Evolutionary conservation across 2,113 vertebrate genomes (phyloP), one percentile per base, ranked within the genome.

Genomic region (Ameiurus melas): DNA sequence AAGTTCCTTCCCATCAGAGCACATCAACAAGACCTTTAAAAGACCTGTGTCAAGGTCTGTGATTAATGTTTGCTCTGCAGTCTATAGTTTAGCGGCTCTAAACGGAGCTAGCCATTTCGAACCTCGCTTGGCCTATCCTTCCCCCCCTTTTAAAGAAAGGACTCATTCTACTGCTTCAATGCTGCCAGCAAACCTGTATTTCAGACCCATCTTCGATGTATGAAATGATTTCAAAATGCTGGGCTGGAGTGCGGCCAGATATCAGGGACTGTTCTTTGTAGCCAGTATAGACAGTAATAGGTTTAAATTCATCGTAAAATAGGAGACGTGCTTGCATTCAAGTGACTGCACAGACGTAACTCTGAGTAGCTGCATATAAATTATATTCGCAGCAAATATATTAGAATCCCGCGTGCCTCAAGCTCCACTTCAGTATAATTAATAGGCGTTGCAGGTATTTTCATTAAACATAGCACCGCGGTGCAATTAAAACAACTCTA

Each of bases 21-120:
- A 92, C 93, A 94, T 94, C 93, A 93, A 93, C 93, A 93, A 92
- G 82, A 88, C 92, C 92, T 82, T 90, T 89, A n/a, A n/a, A n/a
- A n/a, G n/a, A 91, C 89, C 89, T 93, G 89, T 92, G 93, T 94
- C 91, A 27, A 90, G 84, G 86, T 64, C 82, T 88, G 92, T 93
- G 94, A 95, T 94, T 91, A 93, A 94, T 93, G 92, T 89, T 73
- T 51, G 86, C 89, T 93, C 86, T 85, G 43, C 33, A 30, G 75
- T 71, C 66, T 85, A 53, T 64, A 70, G 90, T 94, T 89, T 80
- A 84, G 84, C 92, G 88, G 93, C 90, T 92, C 91, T 89, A 92
- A 90, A 91, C 90, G 92, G 91, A 91, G 89, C 94, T 92, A 91
- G 92, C 89, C 89, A 78, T 92, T 93, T 94, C 93, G 92, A 90